phyloP scores from a whole-genome alignment of 2,113 vertebrate species.

The Rhabdornis inornatus region DNA sequence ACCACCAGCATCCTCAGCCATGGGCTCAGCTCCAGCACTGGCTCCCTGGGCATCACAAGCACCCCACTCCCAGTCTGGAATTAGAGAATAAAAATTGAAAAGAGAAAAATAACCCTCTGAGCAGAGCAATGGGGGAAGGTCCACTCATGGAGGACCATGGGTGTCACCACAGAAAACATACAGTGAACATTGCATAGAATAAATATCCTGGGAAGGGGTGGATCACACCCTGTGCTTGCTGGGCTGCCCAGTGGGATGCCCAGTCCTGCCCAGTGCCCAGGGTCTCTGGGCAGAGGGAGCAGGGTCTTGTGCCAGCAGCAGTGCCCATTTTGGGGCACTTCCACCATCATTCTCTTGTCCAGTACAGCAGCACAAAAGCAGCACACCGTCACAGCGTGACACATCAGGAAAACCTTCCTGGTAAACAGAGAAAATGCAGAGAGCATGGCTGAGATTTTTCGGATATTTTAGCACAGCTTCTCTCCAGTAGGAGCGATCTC shows the following conservation, averaged over 20 bases:
- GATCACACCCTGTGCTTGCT: background rate
- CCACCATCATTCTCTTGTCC: fast-evolving
- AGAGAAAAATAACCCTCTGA: background rate
- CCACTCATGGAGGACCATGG: background rate
- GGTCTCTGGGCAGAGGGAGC: background rate
- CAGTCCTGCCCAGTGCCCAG: background rate
- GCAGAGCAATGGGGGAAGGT: background rate
- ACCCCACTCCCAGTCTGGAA: background rate
- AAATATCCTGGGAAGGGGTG: background rate
- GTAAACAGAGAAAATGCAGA: background rate
- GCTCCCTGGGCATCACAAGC: background rate
- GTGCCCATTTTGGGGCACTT: background rate
- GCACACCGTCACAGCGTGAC: background rate
- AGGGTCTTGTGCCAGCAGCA: background rate
- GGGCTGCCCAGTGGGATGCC: background rate
- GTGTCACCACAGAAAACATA: background rate
- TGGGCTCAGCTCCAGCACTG: background rate
- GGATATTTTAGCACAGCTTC: background rate
- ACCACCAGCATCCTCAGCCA: background rate
- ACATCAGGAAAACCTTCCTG: background rate
- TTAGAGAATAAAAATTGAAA: background rate
- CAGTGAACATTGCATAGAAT: fast-evolving
- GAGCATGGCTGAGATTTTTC: background rate
- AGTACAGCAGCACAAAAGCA: background rate
- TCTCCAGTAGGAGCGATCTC: fast-evolving